Base-by-base conservation (phyloP, 2,797 vertebrate species). In the Neomorphus geoffroyi region DNA sequence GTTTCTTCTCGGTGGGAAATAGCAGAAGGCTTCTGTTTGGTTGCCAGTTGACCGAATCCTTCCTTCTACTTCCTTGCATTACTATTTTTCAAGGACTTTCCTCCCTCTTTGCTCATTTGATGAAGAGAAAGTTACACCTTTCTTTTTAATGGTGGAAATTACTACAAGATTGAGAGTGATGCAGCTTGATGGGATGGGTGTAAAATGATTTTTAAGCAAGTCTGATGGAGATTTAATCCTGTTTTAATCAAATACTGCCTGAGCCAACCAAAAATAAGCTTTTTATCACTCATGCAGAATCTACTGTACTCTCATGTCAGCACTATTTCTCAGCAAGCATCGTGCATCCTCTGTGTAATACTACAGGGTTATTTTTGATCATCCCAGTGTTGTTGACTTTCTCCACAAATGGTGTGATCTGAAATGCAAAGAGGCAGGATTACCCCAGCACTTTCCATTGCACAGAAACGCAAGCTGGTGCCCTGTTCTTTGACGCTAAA, bases 1-100 rank as follows among this genome's bases (percentile, higher is more conserved):
- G 92, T 98, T 98, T 97, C 97, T 96, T 97, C 96, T 58, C 93
- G 80, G 96, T 80, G 82, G 93, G 84, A 94, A 96, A 97, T 83
- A 96, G 89, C 94, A 92, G 94, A 90, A 93, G 95, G 80, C 61
- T 94, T 95, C 95, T 91, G 67, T 91, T 97, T 88, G 14, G 19
- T 92, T 96, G 97, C 95, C 97, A 97, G 85, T 97, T 97, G 97
- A 96, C 94, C 71, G 39, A 97, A 97, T 96, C 93, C 91, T 96
- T 96, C 91, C 93, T 95, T 91, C 93, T 93, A 87, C 85, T 97
- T 97, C 92, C 93, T 94, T 96, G 89, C 87, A 28, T 95, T 92
- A 91, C 92, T 77, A 43, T 90, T 90, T 41, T 90, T 93, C 88
- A 95, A 96, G 94, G 95, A 94, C 93, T 96, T 92, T 88, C 67